phyloP scores from a whole-genome alignment of 2,797 vertebrate species.

The Euthynnus affinis region DNA sequence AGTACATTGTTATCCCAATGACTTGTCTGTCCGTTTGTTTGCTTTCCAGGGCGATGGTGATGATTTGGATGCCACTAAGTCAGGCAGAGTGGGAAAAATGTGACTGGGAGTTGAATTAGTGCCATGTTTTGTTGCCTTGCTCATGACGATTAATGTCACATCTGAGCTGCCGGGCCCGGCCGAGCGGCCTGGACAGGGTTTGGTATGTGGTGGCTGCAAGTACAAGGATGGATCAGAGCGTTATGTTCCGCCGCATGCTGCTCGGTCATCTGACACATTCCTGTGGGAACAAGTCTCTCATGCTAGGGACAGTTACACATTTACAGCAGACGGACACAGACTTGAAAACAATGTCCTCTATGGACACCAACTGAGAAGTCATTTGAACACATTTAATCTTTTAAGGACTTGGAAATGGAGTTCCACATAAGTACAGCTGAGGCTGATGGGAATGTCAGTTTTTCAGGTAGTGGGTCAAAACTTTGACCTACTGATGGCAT shows the following conservation, averaged over 20 bases:
- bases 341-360: slow-evolving; percentile 6
- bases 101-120: slow-evolving; percentile 53
- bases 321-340: slow-evolving; percentile 7
- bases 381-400: neutral
- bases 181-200: slow-evolving; percentile 26
- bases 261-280: slow-evolving; percentile 71
- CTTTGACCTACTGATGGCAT: neutral
- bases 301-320: slow-evolving; percentile 31
- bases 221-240: slow-evolving; percentile 48
- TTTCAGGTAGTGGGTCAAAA: neutral
- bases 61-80: slow-evolving; percentile 39
- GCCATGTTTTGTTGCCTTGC: slow-evolving; percentile 37
- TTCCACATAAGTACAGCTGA: neutral
- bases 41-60: slow-evolving; percentile 59
- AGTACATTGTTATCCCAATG: slow-evolving; percentile 38
- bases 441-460: neutral
- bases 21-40: slow-evolving; percentile 57
- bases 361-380: neutral
- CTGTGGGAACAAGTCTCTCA: slow-evolving; percentile 48
- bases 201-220: slow-evolving; percentile 58
- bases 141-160: slow-evolving; percentile 54
- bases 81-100: slow-evolving; percentile 75
- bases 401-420: neutral
- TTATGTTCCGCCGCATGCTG: slow-evolving; percentile 54
- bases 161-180: slow-evolving; percentile 38